Conservation (phyloP, 2,888 invertebrate genomes). For the Nomada hirtipes region DNA sequence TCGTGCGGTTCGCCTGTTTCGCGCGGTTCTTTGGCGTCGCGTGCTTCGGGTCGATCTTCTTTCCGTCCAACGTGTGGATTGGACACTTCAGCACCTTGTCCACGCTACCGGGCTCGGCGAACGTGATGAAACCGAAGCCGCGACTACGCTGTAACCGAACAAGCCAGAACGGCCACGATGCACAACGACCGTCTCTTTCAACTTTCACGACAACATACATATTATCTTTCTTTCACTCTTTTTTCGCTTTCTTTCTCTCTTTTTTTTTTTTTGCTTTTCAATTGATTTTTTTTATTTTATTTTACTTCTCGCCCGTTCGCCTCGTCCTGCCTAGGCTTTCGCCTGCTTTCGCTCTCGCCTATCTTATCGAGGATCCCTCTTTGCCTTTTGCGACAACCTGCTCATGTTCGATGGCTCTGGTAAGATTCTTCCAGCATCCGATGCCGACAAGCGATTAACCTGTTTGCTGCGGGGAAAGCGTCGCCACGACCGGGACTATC, state of each 20-base stretch:
- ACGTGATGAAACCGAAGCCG: constrained; percentile 97
- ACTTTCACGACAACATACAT: constrained; percentile 18
- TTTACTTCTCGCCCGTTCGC: constrained; percentile 5
- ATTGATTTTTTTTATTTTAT: background rate
- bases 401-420: constrained; percentile 1
- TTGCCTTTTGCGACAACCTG: constrained; percentile 21
- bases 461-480: background rate
- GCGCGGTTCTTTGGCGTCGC: constrained; percentile 96
- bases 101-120: constrained; percentile 95
- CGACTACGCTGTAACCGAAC: constrained; percentile 92
- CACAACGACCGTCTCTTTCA: constrained; percentile 69
- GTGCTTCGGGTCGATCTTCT: constrained; percentile 97
- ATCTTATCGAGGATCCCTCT: background rate
- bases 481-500: background rate
- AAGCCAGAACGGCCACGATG: constrained; percentile 75
- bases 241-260: constrained; percentile 16
- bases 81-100: constrained; percentile 96
- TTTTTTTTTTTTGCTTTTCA: background rate
- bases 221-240: constrained; percentile 12
- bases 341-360: constrained; percentile 7
- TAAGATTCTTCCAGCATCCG: background rate
- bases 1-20: constrained; percentile 93
- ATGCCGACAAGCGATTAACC: constrained; percentile 4
- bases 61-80: constrained; percentile 95
- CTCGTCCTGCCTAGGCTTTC: constrained; percentile 1